phyloP scores from a whole-genome alignment of 2,888 invertebrate genomes.

The Carterocephalus palaemon region DNA sequence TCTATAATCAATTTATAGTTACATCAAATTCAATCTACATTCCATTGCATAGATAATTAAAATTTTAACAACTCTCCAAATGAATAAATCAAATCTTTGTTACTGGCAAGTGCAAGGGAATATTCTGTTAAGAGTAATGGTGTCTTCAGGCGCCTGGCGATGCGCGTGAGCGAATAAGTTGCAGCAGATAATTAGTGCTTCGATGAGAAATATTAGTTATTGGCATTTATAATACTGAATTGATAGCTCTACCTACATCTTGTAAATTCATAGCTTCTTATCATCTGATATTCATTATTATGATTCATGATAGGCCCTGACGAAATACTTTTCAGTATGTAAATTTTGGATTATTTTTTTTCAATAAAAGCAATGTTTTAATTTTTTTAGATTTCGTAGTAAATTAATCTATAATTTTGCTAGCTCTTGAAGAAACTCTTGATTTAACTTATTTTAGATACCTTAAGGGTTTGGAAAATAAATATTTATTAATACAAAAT shows the following conservation, averaged over 20 bases:
- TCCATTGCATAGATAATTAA: slow-evolving; percentile 20
- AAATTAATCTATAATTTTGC: no score
- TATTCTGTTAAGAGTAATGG: slow-evolving; percentile 56
- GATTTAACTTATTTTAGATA: no score
- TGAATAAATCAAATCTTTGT: slow-evolving; percentile 20
- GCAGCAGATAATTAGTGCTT: slow-evolving; percentile 67
- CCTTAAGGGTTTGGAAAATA: no score
- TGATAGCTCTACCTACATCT: slow-evolving; percentile 48
- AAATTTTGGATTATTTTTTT: slow-evolving; percentile 6
- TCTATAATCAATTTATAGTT: slow-evolving; percentile 12
- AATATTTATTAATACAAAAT: no score
- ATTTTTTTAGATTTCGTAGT: no score
- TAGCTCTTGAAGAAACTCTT: no score
- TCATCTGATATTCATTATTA: neutral
- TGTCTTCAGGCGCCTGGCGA: slow-evolving; percentile 64
- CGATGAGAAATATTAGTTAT: slow-evolving; percentile 68
- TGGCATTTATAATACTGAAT: slow-evolving; percentile 56
- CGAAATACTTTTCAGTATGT: neutral
- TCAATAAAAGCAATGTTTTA: neutral
- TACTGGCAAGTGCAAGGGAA: slow-evolving; percentile 18
- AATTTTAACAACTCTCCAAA: slow-evolving; percentile 10
- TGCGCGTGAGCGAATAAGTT: slow-evolving; percentile 68
- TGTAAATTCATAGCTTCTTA: slow-evolving; percentile 40
- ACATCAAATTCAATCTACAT: slow-evolving; percentile 18
- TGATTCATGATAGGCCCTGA: neutral